Base-by-base conservation (phyloP, 2,888 invertebrate genomes). In the Sialis fuliginosa region DNA sequence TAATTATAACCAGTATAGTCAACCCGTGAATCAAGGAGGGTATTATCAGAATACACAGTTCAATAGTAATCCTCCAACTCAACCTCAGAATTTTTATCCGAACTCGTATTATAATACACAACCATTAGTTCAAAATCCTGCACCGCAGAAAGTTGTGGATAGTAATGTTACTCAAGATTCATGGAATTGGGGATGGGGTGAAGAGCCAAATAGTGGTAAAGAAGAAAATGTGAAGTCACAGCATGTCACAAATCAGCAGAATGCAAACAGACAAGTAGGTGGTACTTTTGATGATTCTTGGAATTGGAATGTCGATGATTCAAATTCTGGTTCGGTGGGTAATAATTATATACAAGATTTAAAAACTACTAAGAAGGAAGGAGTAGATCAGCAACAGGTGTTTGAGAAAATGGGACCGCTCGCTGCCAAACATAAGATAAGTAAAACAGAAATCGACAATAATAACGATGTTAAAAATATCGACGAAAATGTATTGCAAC, bases 121-220 rank as follows among this genome's bases (percentile, higher is more conserved):
- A 6, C 6, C 7, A 58, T 46, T 68, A 65, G 55, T 62, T 55
- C 47, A 69, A 66, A 68, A 68, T 67, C 50, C 68, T 67, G 41
- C 67, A 67, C 43, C 43, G 44, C 49, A 47, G 33, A 44, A 48
- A 10, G 47, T 49, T 3, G 52, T 51, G 35, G 51, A 46, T 22
- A 52, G 51, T 40, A 51, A 53, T 31, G 55, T 59, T 39, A 56
- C 56, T 6, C 48, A 45, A 6, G 64, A 64, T 53, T 54, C 60
- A 44, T 75, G 74, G 74, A 71, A 71, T 55, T 75, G 75, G 76
- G 72, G 71, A 2, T 75, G 75, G 76, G 76, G 74, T 9, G 76
- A 77, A 50, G 65, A 66, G 51, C 61, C 65, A 46, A 63, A 64
- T 48, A 62, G 69, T 61, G 60, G 67, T 12, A 68, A 75, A 52